phyloP scores from a whole-genome alignment of 2,797 vertebrate species.

The Podargus strigoides region DNA sequence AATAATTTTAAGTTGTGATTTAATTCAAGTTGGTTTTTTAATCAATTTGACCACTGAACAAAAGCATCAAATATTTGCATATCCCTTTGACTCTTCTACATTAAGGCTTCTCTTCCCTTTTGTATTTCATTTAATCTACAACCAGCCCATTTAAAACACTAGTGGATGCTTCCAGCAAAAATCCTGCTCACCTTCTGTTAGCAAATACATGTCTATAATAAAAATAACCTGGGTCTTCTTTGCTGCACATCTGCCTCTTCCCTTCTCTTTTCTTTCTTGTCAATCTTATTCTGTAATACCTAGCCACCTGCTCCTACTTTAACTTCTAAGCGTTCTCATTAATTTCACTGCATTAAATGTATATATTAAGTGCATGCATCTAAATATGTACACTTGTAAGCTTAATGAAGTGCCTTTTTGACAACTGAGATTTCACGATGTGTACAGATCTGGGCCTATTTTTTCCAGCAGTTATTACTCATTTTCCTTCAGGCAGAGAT shows the following conservation, averaged over 20 bases:
- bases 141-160: neutral
- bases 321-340: neutral
- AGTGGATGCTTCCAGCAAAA: neutral
- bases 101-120: neutral
- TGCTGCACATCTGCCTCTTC: neutral
- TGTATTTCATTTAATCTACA: neutral
- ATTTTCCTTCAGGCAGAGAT: neutral
- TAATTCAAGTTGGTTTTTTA: neutral
- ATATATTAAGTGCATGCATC: neutral
- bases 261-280: neutral
- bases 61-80: neutral
- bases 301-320: neutral
- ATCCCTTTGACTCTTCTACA: neutral
- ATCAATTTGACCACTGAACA: neutral
- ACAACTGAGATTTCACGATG: neutral
- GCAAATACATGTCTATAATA: accelerated
- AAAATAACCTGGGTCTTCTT: neutral
- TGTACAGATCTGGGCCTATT: neutral
- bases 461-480: neutral
- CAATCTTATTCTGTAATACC: neutral
- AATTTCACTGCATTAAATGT: neutral
- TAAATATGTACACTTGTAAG: neutral
- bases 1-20: neutral
- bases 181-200: neutral
- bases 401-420: neutral